Evolutionary conservation across 2,888 invertebrate species (phyloP).

Genomic region (Hirtodrosophila cameraria): DNA sequence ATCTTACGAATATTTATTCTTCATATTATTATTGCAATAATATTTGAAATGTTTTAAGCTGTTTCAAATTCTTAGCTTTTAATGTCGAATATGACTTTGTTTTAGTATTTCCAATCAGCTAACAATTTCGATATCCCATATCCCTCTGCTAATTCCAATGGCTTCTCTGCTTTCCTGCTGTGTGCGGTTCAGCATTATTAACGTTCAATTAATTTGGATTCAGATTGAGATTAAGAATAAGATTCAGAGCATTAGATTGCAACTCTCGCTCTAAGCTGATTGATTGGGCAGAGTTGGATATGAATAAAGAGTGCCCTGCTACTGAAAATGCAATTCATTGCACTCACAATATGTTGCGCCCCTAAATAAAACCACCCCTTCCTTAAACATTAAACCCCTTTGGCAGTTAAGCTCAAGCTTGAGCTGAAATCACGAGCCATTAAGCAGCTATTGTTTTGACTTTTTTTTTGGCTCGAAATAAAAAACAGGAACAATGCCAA

Average conservation of each 20-base stretch:
- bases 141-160: neutral
- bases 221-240: no score
- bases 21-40: no score
- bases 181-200: slow-evolving; percentile 43
- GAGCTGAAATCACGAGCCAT: slow-evolving; percentile 59
- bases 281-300: no score
- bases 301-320: slow-evolving; percentile 1
- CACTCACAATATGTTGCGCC: slow-evolving; percentile 37
- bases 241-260: slow-evolving; percentile 9
- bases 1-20: no score
- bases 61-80: no score
- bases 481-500: slow-evolving; percentile 1
- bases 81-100: no score
- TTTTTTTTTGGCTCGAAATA: slow-evolving; percentile 17
- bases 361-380: neutral
- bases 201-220: slow-evolving; percentile 74
- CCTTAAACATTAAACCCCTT: no score
- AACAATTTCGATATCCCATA: no score
- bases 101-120: no score
- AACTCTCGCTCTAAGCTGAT: neutral
- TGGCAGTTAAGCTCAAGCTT: slow-evolving; percentile 13
- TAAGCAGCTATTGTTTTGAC: slow-evolving; percentile 68
- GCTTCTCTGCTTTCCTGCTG: slow-evolving; percentile 12
- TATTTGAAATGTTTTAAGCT: no score
- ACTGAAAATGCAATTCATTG: slow-evolving; percentile 51